Conservation (phyloP, 2,888 invertebrate genomes). For the Rambutsinella grinnellia region DNA sequence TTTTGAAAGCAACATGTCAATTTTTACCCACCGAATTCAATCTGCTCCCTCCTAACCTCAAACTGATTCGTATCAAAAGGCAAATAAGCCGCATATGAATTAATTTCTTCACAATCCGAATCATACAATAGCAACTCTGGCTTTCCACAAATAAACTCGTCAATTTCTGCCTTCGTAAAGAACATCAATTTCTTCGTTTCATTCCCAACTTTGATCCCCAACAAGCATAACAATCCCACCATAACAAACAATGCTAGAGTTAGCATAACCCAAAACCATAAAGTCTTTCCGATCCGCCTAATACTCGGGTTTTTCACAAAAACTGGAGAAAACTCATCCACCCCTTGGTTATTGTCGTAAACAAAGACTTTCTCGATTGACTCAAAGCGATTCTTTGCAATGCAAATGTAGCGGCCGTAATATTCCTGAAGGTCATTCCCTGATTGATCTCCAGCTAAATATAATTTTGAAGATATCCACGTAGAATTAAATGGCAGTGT, state of each 20-base stretch:
- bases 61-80: constrained; percentile 43
- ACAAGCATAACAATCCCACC: constrained; percentile 3
- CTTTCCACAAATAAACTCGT: constrained; percentile 50
- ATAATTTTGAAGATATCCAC: constrained; percentile 30
- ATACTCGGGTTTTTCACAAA: not conserved
- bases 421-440: not conserved
- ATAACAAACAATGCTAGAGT: constrained; percentile 4
- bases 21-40: constrained; percentile 22
- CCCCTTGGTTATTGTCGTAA: not conserved
- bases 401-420: constrained; percentile 45
- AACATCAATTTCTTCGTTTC: constrained; percentile 24
- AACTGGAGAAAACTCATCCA: not conserved
- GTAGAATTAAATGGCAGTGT: not conserved
- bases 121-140: constrained; percentile 36
- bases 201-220: constrained; percentile 34
- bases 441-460: constrained; percentile 6
- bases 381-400: constrained; percentile 41
- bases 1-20: not conserved
- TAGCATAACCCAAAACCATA: constrained; percentile 12
- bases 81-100: constrained; percentile 45
- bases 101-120: constrained; percentile 36
- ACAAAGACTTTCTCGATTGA: constrained; percentile 27
- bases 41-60: constrained; percentile 32
- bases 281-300: not conserved
- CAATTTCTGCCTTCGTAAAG: constrained; percentile 41